Conservation (phyloP, 2,113 vertebrate species). For the Phrynosoma platyrhinos region DNA sequence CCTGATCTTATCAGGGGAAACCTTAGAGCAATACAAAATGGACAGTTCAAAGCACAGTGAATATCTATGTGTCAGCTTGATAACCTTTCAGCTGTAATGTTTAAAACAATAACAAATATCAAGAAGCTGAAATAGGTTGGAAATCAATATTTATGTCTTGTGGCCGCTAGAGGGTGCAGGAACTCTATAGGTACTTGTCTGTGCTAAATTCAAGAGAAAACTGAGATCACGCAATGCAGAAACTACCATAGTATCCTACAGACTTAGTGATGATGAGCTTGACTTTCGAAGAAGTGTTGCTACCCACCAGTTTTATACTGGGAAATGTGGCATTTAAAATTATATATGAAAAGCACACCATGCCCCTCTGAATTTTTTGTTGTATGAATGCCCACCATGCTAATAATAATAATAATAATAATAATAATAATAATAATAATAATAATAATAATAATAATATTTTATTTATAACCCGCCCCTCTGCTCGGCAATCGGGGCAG, state of each 20-base stretch:
- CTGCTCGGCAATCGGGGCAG: no score
- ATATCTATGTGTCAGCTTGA: neutral
- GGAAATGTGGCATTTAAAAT: neutral
- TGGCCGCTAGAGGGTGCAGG: conserved; percentile 70
- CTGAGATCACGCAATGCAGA: neutral
- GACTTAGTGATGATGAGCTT: neutral
- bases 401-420: no score
- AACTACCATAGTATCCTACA: neutral
- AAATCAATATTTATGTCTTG: neutral
- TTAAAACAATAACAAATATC: neutral
- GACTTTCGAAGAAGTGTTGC: neutral
- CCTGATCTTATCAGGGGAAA: no score
- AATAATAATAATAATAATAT: no score
- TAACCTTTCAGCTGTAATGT: neutral
- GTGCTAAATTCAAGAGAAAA: neutral
- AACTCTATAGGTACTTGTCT: conserved; percentile 34
- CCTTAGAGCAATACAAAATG: neutral
- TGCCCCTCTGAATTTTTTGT: neutral
- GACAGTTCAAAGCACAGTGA: neutral
- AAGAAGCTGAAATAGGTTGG: neutral
- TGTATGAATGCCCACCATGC: neutral
- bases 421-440: no score
- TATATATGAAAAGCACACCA: neutral
- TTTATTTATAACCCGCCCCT: neutral
- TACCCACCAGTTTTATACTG: neutral